Evolutionary conservation across 1,140 invertebrate species (phyloP).

Genomic region (Euborellia annulipes): DNA sequence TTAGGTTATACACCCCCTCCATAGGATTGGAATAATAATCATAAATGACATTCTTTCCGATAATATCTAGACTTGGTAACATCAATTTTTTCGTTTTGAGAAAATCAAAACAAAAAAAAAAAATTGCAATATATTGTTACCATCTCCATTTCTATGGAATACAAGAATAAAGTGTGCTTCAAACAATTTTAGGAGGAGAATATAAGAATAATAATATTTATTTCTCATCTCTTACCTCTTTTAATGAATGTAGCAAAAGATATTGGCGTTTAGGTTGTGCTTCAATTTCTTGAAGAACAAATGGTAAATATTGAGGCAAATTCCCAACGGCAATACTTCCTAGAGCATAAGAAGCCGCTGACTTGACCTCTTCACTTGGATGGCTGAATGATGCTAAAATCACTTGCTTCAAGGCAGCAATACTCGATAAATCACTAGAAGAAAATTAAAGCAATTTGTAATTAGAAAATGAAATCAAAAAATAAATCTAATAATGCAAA

Average conservation of each 20-base stretch:
- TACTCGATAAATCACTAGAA: slow-evolving; percentile 69
- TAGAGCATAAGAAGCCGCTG: slow-evolving; percentile 89
- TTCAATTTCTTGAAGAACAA: slow-evolving; percentile 88
- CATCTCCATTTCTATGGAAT: too few species aligned
- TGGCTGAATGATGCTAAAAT: slow-evolving; percentile 61
- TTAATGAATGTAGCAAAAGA: slow-evolving; percentile 86
- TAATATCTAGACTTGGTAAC: too few species aligned
- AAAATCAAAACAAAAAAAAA: too few species aligned
- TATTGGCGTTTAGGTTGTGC: slow-evolving; percentile 88
- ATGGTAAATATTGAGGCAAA: slow-evolving; percentile 81
- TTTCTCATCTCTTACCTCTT: slow-evolving; percentile 69
- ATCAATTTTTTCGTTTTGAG: too few species aligned
- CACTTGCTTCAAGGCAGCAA: slow-evolving; percentile 52
- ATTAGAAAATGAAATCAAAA: too few species aligned
- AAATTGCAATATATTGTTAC: too few species aligned
- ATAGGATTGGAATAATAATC: too few species aligned
- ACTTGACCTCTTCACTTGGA: slow-evolving; percentile 77
- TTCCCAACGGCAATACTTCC: slow-evolving; percentile 93
- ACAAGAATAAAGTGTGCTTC: too few species aligned
- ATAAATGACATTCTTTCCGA: too few species aligned
- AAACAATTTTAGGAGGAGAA: slow-evolving; percentile 5
- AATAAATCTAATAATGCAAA: too few species aligned
- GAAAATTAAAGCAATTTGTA: too few species aligned
- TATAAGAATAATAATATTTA: slow-evolving; percentile 5
- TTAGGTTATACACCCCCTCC: too few species aligned